A percentile compares a stretch with the other conserved stretches of the same genome.
These are phyloP conservation scores for Eulemur mongoz DNA, from an alignment of 2,797 vertebrate species.

Conservation along the genomic window DNA sequence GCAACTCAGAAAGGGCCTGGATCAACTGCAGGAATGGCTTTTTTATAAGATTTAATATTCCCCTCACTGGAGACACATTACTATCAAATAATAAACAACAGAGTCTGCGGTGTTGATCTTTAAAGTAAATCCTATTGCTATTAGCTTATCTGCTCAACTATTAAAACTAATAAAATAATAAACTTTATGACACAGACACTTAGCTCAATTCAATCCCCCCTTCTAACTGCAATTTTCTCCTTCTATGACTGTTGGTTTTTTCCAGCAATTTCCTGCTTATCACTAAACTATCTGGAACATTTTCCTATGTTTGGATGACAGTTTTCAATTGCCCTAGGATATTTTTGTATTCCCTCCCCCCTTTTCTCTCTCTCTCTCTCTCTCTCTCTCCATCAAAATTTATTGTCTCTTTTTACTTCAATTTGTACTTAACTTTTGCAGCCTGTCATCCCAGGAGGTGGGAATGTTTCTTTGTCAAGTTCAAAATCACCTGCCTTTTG, in stretches of 20 bases:
- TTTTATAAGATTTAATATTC: conserved; percentile 59
- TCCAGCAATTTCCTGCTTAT: conserved; percentile 71
- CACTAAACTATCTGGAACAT: conserved; percentile 60
- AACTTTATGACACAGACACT: conserved; percentile 75
- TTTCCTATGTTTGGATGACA: conserved; percentile 60
- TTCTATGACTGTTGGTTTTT: conserved; percentile 33
- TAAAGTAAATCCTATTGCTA: conserved; percentile 79
- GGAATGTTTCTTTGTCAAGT: not conserved
- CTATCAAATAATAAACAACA: conserved; percentile 77
- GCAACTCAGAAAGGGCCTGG: not conserved
- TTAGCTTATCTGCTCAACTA: conserved; percentile 79
- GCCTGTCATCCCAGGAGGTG: not conserved
- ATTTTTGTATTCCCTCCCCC: not conserved
- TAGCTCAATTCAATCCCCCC: conserved; percentile 58
- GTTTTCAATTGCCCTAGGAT: conserved; percentile 48
- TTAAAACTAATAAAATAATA: conserved; percentile 82
- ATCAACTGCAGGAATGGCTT: not conserved
- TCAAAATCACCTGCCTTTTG: conserved; percentile 11
- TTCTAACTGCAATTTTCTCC: conserved; percentile 40
- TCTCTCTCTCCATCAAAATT: not conserved
- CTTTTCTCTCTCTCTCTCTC: not conserved
- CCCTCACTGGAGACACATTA: conserved; percentile 56
- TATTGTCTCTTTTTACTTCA: not conserved
- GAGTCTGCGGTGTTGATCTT: conserved; percentile 68
- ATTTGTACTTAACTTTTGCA: not conserved